Evolutionary conservation across 1,140 invertebrate species (phyloP).

Genomic region (Nylanderia fulva): DNA sequence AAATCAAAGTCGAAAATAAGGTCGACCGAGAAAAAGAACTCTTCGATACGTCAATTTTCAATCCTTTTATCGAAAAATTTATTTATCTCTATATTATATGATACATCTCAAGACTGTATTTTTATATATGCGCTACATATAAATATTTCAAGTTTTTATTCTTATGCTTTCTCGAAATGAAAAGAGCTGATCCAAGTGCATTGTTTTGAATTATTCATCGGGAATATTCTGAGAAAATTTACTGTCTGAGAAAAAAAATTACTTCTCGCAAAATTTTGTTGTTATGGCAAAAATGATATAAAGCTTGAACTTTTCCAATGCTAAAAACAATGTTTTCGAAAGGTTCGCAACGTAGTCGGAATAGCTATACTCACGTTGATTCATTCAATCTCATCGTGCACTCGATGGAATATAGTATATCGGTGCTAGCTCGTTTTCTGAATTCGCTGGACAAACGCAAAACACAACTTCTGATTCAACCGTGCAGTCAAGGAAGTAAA

Average conservation of each 20-base stretch:
- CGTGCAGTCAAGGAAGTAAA: not conserved
- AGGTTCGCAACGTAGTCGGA: constrained; percentile 67
- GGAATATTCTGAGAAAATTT: not conserved
- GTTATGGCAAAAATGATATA: constrained; percentile 31
- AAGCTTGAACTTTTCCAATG: not conserved
- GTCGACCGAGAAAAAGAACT: not conserved
- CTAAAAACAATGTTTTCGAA: constrained; percentile 42
- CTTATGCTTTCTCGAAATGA: not conserved
- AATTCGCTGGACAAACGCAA: constrained; percentile 31
- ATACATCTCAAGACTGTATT: not conserved
- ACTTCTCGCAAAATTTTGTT: constrained; percentile 9
- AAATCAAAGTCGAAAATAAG: constrained; percentile 29
- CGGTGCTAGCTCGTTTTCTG: constrained; percentile 52
- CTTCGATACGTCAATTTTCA: not conserved
- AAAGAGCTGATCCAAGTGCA: not conserved
- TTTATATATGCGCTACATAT: not conserved
- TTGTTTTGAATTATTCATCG: constrained; percentile 22
- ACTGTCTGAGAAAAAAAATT: not conserved
- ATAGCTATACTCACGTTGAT: constrained; percentile 64
- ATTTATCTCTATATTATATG: not conserved
- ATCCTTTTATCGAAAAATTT: not conserved
- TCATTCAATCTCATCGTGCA: constrained; percentile 15
- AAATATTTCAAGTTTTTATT: not conserved
- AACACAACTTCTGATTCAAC: constrained; percentile 13
- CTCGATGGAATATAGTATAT: constrained; percentile 32